phyloP scores from a whole-genome alignment of 2,797 vertebrate genomes.

The Lophotriccus pileatus region DNA sequence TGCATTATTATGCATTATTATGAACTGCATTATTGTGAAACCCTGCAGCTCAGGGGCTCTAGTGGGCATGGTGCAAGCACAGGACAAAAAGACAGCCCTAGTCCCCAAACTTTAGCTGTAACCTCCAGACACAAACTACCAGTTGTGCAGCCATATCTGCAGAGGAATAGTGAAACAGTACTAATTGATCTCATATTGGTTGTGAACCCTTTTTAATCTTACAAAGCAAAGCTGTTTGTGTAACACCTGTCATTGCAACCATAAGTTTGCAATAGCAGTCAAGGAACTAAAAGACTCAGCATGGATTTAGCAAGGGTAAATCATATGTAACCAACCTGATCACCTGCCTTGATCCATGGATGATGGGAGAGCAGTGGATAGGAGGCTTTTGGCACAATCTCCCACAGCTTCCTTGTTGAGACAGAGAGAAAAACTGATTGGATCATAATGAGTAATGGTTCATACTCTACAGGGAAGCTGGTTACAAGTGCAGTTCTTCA shows the following conservation, averaged over 20 bases:
- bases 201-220: not conserved
- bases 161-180: not conserved
- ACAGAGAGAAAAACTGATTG: not conserved
- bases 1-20: not conserved
- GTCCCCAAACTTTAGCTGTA: not conserved
- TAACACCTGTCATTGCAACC: not conserved
- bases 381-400: not conserved
- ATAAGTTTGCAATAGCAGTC: not conserved
- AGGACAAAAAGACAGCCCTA: not conserved
- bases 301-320: not conserved
- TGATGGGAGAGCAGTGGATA: not conserved
- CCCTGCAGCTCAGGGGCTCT: not conserved
- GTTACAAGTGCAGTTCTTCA: not conserved
- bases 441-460: not conserved
- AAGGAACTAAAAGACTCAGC: not conserved
- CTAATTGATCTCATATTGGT: not conserved
- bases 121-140: not conserved
- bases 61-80: not conserved
- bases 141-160: not conserved
- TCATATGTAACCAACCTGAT: not conserved
- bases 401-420: not conserved
- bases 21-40: not conserved
- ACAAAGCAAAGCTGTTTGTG: not conserved
- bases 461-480: not conserved
- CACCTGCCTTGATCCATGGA: not conserved